Evolutionary conservation across 1,140 invertebrate genomes (phyloP).

Genomic region (Aphelenchoides besseyi): DNA sequence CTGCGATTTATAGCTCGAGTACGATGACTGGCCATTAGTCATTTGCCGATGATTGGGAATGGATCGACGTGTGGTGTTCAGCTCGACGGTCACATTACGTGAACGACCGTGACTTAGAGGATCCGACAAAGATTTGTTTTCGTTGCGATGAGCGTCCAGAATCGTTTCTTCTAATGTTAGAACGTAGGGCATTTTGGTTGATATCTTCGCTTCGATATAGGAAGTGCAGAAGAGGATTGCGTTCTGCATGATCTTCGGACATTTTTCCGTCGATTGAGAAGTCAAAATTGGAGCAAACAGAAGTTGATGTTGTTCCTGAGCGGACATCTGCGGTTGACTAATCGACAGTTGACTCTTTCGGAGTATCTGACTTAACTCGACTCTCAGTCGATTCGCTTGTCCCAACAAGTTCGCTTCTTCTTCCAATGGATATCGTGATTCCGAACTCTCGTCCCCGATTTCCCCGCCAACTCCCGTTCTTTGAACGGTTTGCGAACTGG

Average conservation of each 20-base stretch:
- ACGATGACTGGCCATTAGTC: not conserved
- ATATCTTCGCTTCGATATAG: slow-evolving; percentile 26
- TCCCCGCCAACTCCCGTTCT: too few relatives aligned
- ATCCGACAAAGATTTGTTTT: not conserved
- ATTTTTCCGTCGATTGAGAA: slow-evolving; percentile 21
- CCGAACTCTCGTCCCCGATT: too few relatives aligned
- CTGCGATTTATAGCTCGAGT: not conserved
- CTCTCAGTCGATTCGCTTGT: too few relatives aligned
- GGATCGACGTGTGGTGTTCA: not conserved
- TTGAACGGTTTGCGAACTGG: too few relatives aligned
- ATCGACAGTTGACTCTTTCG: not conserved
- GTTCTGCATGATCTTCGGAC: slow-evolving; percentile 32
- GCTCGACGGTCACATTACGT: slow-evolving; percentile 6
- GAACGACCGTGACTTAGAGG: not conserved
- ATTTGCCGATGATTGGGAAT: not conserved
- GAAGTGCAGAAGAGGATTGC: slow-evolving; percentile 41
- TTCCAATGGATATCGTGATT: too few relatives aligned
- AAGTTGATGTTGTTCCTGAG: slow-evolving; percentile 3
- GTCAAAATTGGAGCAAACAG: slow-evolving; percentile 23
- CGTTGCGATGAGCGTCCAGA: not conserved
- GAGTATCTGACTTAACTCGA: too few relatives aligned
- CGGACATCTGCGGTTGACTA: slow-evolving; percentile 9
- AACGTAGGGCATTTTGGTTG: slow-evolving; percentile 44
- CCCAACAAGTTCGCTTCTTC: too few relatives aligned
- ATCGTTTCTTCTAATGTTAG: slow-evolving; percentile 26